Base-by-base conservation (phyloP, 2,888 invertebrate genomes). In the Drosophila rubida region DNA sequence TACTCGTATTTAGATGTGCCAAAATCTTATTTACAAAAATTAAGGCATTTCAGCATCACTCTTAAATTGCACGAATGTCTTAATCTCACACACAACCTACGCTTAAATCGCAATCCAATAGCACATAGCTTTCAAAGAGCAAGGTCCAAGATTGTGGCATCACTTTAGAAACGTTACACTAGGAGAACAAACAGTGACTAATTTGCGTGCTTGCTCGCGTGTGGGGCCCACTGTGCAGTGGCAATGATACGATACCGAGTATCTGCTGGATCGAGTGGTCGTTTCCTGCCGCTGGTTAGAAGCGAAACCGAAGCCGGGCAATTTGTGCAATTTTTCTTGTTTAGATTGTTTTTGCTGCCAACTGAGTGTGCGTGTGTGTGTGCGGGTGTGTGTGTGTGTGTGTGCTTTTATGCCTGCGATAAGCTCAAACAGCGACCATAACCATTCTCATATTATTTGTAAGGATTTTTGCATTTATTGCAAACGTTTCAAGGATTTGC, bases 401-500 rank as follows among this genome's bases (percentile, higher is more conserved):
- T 69, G 65, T 70, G 63, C 64, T 78, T 85, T 87, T 81, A 80
- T 81, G 79, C 74, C 80, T 70, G 83, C 83, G 86, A 87, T 86
- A 86, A 86, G 89, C 89, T 69, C 72, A 69, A 77, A 84, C 69
- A 73, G 74, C 79, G 64, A 65, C 80, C 81, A 88, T 80, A 82
- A 78, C 87, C 74, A 78, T 82, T 82, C 71, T 75, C 83, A 87
- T 87, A 88, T 85, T 88, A 87, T 88, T 87, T 86, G 89, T 82
- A 82, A 78, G 86, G 89, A 88, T 88, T 86, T 88, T 82, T 82
- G 76, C 86, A 87, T 82, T 87, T 85, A 86, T 88, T 87, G 83
- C 82, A 59, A 82, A 69, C 75, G 76, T 54, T 86, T 70, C 70
- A 80, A 83, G 86, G 83, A 83, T 88, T 86, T 88, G 42, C 75